Evolutionary conservation across 2,113 vertebrate species (phyloP), one percentile per base, ranked within the genome.

Genomic region (Seriola dumerili): DNA sequence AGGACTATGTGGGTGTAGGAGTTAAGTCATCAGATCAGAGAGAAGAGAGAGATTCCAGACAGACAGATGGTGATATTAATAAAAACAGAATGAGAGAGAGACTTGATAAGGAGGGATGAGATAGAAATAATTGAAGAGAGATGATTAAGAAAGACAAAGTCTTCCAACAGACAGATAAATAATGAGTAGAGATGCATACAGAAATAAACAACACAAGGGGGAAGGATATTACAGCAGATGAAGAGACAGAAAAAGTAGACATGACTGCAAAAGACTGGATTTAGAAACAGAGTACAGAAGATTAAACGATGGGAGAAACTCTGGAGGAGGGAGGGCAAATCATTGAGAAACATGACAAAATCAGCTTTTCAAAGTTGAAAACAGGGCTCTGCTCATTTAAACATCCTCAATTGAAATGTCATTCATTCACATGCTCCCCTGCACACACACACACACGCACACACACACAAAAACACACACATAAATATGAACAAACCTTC

Each of bases 61-160:
- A 78, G 77, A 79, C 87, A 88, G 83, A 93, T 79, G 76, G 81
- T 59, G 80, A 80, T 85, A 88, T 85, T 84, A 67, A 52, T 77
- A 83, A 89, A 83, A 84, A 76, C 69, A 85, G 65, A 83, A 79
- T 36, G 69, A 57, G 63, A 72, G 70, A 63, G 17, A 64, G 19
- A 57, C 62, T 76, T 83, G 32, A 87, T 57, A 69, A 32, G 34
- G 70, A 72, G 68, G 64, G 57, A 84, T 86, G 83, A 67, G 66
- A 76, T 61, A 29, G 80, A 75, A 79, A 85, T 81, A 78, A 81
- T 68, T 50, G 50, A 19, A 25, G 48, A 32, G 72, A 62, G 68
- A 58, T 76, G 75, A 87, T 70, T 73, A 81, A 61, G 11, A 61
- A 69, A 63, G 62, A 71, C 17, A 36, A 44, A 62, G 25, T 54